Conservation (phyloP, 2,797 vertebrate genomes). For the Phoeniculus purpureus region DNA sequence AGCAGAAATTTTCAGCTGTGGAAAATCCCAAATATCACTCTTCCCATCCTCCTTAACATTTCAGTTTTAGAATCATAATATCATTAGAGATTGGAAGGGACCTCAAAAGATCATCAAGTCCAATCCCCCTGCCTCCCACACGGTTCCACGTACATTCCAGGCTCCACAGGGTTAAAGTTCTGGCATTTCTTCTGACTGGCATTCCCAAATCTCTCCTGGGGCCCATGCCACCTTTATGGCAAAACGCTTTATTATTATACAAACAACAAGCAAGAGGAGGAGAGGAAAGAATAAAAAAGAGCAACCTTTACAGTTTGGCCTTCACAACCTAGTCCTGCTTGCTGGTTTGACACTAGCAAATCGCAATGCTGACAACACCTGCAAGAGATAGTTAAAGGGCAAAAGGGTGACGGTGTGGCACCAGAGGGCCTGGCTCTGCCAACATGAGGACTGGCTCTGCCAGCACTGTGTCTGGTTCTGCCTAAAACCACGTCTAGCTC, state of each 20-base stretch:
- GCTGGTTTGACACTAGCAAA: not conserved
- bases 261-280: not conserved
- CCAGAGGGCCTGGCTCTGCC: not conserved
- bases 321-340: not conserved
- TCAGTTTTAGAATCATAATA: too few species aligned
- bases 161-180: conserved; percentile 7
- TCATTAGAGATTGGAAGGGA: too few species aligned
- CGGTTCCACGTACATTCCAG: rapidly evolving
- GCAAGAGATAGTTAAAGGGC: rapidly evolving
- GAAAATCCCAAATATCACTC: not conserved
- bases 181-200: not conserved
- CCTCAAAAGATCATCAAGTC: too few species aligned
- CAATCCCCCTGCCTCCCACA: not conserved
- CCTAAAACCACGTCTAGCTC: too few species aligned
- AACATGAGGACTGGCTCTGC: not conserved
- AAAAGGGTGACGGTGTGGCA: rapidly evolving
- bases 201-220: not conserved
- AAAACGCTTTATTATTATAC: conserved; percentile 32
- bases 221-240: not conserved
- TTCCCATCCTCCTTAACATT: not conserved
- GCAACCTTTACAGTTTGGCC: not conserved
- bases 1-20: not conserved
- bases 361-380: rapidly evolving
- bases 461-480: too few species aligned
- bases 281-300: not conserved